Evolutionary conservation across 1,140 invertebrate genomes (phyloP).

Genomic region (Pygmarrhopalites habei): DNA sequence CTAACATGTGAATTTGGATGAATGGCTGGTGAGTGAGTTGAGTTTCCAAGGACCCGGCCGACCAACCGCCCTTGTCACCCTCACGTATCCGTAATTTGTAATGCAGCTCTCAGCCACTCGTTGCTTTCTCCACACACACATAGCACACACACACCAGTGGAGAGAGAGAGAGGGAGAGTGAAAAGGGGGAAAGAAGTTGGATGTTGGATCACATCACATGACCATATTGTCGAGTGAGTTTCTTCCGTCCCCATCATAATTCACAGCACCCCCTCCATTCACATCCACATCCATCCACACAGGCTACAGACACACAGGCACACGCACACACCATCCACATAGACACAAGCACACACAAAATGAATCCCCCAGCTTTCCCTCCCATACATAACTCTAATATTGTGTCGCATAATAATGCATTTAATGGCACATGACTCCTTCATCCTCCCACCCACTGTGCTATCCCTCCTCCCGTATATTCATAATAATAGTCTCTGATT

Average conservation of each 20-base stretch:
- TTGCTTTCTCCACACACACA: too few species aligned
- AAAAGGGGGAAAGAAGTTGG: background rate
- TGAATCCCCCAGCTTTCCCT: too few species aligned
- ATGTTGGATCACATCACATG: background rate
- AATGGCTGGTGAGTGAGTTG: constrained; percentile 1
- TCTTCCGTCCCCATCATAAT: constrained; percentile 10
- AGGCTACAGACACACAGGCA: too few species aligned
- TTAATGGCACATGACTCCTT: too few species aligned
- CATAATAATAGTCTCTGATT: too few species aligned
- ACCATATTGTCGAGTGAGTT: constrained; percentile 1
- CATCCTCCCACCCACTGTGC: too few species aligned
- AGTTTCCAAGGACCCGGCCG: background rate
- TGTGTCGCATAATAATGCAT: too few species aligned
- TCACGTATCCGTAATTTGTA: constrained; percentile 12
- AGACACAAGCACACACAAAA: too few species aligned
- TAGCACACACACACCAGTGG: background rate
- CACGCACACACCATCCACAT: too few species aligned
- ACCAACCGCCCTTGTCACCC: constrained; percentile 8
- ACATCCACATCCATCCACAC: background rate
- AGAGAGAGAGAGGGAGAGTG: background rate
- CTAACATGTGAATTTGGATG: constrained; percentile 6
- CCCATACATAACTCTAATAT: too few species aligned
- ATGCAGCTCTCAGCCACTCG: constrained; percentile 5
- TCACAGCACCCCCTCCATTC: constrained; percentile 4
- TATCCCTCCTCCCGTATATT: too few species aligned